Evolutionary conservation across 2,888 invertebrate genomes (phyloP).

Genomic region (Caenorhabditis uteleia): DNA sequence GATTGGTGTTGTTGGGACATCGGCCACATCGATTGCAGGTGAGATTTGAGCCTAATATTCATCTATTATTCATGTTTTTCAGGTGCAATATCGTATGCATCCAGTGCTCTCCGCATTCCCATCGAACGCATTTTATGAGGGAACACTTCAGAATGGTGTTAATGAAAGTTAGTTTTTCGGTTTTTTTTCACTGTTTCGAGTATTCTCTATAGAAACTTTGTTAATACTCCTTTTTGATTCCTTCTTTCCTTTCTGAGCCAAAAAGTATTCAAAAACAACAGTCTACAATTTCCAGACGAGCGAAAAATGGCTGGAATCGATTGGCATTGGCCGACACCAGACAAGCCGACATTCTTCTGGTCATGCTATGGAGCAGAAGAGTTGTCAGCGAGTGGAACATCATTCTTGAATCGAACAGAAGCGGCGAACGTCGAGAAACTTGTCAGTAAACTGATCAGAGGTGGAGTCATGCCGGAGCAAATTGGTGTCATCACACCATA

Average conservation of each 20-base stretch:
- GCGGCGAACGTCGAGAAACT: slow-evolving; percentile 98
- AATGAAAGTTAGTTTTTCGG: slow-evolving; percentile 78
- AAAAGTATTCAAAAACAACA: no score
- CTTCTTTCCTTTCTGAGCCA: not conserved
- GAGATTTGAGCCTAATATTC: not conserved
- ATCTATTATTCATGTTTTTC: no score
- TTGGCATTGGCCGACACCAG: slow-evolving; percentile 95
- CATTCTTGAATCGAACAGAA: slow-evolving; percentile 95
- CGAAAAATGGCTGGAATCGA: slow-evolving; percentile 86
- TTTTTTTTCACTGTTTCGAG: not conserved
- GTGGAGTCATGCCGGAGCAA: slow-evolving; percentile 94
- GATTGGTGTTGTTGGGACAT: slow-evolving; percentile 94
- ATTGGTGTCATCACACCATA: slow-evolving; percentile 96
- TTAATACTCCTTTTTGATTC: not conserved
- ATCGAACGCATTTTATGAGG: slow-evolving; percentile 98
- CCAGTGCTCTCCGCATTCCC: slow-evolving; percentile 96
- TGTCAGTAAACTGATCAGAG: slow-evolving; percentile 81
- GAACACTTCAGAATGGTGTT: slow-evolving; percentile 97
- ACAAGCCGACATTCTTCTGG: slow-evolving; percentile 98
- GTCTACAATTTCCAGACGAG: slow-evolving; percentile 79
- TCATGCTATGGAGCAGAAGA: slow-evolving; percentile 95
- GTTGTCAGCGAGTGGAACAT: slow-evolving; percentile 96
- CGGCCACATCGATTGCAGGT: slow-evolving; percentile 94
- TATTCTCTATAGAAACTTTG: not conserved
- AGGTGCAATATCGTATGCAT: slow-evolving; percentile 94